Evolutionary conservation across 2,797 vertebrate genomes (phyloP), one percentile per base, ranked within the genome.

Genomic region (Galagoides demidoff): DNA sequence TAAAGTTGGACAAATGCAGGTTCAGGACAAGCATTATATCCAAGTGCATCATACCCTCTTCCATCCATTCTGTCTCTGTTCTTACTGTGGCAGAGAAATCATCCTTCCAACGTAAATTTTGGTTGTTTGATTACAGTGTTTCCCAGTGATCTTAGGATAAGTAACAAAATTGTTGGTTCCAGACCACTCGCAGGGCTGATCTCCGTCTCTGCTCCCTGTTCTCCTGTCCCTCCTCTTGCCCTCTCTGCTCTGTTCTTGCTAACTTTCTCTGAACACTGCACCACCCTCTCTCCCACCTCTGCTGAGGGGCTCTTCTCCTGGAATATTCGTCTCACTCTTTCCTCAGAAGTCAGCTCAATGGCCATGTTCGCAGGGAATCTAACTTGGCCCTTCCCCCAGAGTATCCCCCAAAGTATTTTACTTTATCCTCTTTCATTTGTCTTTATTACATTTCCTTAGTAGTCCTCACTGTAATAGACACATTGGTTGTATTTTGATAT

Each of bases 371-470:
- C 20, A 27, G 89, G 29, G 39, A 85, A 23, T 13, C 0, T 4
- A 73, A 7, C 4, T 1, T 3, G 2, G 49, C 45, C 20, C 89
- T 85, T 34, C 66, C 20, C 25, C 2, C 52, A 94, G 81, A 85
- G 37, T 27, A 43, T 34, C 66, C 20, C 25, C 2, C 52, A 94
- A 85, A 85, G 37, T 27, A 43, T 43, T 70, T 82, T 85, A 3
- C 7, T 76, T 87, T 61, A 31, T 82, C 82, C 23, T 57, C 71
- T 79, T 96, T 91, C 9, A 31, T 68, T 96, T 88, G 90, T 23
- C 39, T 90, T 17, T 82, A 2, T 57, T 82, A 29, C 37, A 76
- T 57, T 74, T 29, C 20, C 49, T 20, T 6, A 89, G 11, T 31
- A 12, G 17, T 52, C 19, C 14, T 52, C 8, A 52, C 34, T 34